phyloP scores from a whole-genome alignment of 2,797 vertebrate species.

The Macropus fuliginosus region DNA sequence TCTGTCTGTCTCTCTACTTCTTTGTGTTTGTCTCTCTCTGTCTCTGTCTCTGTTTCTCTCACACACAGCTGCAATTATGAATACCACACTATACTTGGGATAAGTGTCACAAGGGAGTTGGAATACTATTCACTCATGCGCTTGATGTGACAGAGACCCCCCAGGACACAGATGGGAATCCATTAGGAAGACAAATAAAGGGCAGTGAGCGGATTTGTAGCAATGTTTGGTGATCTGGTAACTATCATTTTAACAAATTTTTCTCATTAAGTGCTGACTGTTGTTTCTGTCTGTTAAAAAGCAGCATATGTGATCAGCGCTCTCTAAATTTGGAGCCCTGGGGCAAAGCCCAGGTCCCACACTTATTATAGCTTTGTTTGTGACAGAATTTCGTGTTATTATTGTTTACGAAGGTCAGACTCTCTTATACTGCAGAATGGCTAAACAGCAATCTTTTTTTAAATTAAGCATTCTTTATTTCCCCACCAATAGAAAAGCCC shows the following conservation, averaged over 20 bases:
- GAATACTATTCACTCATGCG: background rate
- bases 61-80: background rate
- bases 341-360: background rate
- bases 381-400: background rate
- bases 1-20: background rate
- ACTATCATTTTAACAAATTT: background rate
- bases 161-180: background rate
- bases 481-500: background rate
- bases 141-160: background rate
- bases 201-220: background rate
- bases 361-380: background rate
- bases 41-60: background rate
- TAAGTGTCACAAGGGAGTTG: background rate
- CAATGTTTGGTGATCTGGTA: background rate
- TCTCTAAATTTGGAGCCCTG: background rate
- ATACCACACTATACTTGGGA: background rate
- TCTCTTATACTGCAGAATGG: background rate
- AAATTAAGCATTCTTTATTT: background rate
- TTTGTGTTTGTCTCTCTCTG: no score
- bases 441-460: background rate
- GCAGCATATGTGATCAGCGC: background rate
- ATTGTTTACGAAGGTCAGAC: background rate
- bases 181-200: background rate
- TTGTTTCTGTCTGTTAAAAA: background rate
- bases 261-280: background rate